Percentiles rank a stretch among this genome's conserved stretches.
Evolutionary conservation across 2,888 invertebrate species (phyloP).

Genomic region (Toxonevra muliebris): DNA sequence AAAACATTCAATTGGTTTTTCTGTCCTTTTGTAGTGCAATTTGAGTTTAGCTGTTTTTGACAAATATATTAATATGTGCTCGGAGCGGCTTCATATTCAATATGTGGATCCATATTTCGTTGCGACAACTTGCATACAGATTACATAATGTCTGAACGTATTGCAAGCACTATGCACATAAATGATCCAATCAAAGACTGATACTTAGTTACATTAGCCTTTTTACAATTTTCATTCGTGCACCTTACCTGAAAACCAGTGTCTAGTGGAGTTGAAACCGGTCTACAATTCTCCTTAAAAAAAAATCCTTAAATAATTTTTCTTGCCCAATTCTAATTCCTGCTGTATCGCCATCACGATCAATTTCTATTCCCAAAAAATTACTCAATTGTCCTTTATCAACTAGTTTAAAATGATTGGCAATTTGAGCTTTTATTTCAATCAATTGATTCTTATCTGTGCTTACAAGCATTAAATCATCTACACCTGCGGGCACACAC

Average conservation of each 20-base stretch:
- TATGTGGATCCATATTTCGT: constrained; percentile 32
- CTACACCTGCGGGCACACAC: too few relatives aligned
- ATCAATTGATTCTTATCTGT: constrained; percentile 32
- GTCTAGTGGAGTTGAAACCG: constrained; percentile 27
- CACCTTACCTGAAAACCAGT: constrained; percentile 28
- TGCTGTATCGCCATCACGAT: constrained; percentile 5
- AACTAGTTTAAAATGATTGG: constrained; percentile 25
- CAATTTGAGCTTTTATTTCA: constrained; percentile 33
- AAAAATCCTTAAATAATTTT: constrained; percentile 23
- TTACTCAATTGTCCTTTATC: constrained; percentile 27
- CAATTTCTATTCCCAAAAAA: constrained; percentile 27
- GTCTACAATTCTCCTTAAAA: constrained; percentile 26
- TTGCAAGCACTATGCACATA: constrained; percentile 27
- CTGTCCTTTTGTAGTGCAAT: constrained; percentile 20
- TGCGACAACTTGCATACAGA: constrained; percentile 33
- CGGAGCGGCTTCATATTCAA: constrained; percentile 21
- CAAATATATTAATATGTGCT: constrained; percentile 32
- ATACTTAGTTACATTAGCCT: constrained; percentile 18
- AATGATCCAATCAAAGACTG: constrained; percentile 15
- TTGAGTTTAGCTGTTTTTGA: constrained; percentile 19
- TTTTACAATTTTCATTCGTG: constrained; percentile 18
- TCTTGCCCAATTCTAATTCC: constrained; percentile 22
- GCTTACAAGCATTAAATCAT: constrained; percentile 31
- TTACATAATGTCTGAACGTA: constrained; percentile 20
- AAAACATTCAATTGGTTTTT: constrained; percentile 16